A percentile compares a stretch with the other conserved stretches of the same genome.
Evolutionary conservation across 2,113 vertebrate species (phyloP).

Genomic region (Strigops habroptila): DNA sequence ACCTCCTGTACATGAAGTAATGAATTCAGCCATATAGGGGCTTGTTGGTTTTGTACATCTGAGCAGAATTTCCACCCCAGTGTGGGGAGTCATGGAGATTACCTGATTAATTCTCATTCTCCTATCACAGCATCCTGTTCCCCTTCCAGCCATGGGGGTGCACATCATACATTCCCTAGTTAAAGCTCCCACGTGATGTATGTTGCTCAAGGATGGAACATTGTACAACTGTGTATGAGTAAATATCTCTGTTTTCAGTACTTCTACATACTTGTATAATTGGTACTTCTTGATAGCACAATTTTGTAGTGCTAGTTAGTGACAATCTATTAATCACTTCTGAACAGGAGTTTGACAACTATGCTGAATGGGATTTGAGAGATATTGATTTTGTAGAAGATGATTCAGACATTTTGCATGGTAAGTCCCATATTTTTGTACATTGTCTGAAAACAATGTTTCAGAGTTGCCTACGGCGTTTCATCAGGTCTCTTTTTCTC

Average conservation of each 20-base stretch:
- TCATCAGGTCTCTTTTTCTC: neutral
- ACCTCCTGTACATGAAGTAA: neutral
- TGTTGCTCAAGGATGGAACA: neutral
- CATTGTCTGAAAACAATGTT: neutral
- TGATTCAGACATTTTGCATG: slow-evolving; percentile 93
- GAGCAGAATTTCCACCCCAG: neutral
- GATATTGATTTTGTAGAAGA: slow-evolving; percentile 99
- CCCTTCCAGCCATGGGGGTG: neutral
- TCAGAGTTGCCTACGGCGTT: neutral
- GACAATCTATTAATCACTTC: neutral
- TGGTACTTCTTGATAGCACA: neutral
- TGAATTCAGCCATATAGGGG: neutral
- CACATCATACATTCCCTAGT: neutral
- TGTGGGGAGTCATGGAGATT: neutral
- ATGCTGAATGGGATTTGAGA: slow-evolving; percentile 98
- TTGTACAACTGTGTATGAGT: neutral
- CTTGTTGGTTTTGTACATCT: neutral
- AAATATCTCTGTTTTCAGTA: neutral
- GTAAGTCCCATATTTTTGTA: slow-evolving; percentile 71
- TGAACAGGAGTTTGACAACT: slow-evolving; percentile 97
- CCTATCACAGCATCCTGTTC: neutral
- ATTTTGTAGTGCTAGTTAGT: neutral
- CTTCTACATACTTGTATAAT: neutral
- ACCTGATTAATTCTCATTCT: neutral
- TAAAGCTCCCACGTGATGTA: neutral